Conservation (phyloP, 2,797 vertebrate genomes). For the Dicrostonyx torquatus region DNA sequence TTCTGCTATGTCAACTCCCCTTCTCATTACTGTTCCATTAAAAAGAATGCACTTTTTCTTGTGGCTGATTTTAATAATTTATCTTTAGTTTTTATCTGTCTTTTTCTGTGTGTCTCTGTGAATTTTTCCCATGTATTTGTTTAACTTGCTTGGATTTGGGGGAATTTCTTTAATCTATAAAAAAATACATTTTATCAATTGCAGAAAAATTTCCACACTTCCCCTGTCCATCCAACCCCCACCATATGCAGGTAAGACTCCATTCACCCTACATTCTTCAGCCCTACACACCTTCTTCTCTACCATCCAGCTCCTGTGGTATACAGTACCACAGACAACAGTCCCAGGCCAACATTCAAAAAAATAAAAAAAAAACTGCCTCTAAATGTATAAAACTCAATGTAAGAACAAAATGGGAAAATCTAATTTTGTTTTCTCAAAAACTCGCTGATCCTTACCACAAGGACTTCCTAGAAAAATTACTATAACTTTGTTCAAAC, state of each 20-base stretch:
- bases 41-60: neutral
- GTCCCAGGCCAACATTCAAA: neutral
- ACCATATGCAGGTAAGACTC: neutral
- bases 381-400: neutral
- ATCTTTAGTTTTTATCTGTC: neutral
- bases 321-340: neutral
- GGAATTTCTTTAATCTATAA: neutral
- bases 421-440: neutral
- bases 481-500: neutral
- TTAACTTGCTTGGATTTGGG: neutral
- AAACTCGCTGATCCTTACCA: neutral
- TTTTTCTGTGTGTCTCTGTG: neutral
- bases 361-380: too few species aligned
- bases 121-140: conserved; percentile 5
- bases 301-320: neutral
- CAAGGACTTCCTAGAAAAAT: neutral
- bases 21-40: neutral
- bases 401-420: neutral
- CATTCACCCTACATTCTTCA: neutral
- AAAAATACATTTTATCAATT: neutral
- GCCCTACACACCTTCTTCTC: too few species aligned
- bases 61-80: neutral
- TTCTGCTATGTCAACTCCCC: neutral
- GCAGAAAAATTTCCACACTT: neutral
- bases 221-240: neutral